These are phyloP conservation scores for Apotomis turbidana DNA, from an alignment of 2,888 invertebrate genomes.

Conservation along the genomic window DNA sequence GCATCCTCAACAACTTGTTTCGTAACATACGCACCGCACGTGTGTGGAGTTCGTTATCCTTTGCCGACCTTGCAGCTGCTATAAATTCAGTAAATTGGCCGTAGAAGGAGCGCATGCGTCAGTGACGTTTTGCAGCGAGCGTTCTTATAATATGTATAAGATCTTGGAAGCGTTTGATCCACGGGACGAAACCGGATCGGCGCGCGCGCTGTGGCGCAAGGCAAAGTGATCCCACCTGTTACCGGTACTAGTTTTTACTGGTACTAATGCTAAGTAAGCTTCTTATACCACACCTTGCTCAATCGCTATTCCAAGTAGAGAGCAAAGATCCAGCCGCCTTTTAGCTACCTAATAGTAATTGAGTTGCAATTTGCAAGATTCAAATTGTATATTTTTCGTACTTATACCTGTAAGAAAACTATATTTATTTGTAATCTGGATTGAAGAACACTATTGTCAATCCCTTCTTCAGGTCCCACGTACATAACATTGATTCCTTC, in stretches of 20 bases:
- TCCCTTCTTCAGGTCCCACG: not conserved
- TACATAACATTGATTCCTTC: not conserved
- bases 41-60: slow-evolving; percentile 75
- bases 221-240: slow-evolving; percentile 66
- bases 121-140: slow-evolving; percentile 64
- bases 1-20: too few relatives aligned
- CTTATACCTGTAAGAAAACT: too few relatives aligned
- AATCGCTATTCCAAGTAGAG: slow-evolving; percentile 29
- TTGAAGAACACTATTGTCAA: too few relatives aligned
- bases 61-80: slow-evolving; percentile 77
- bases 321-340: slow-evolving; percentile 5
- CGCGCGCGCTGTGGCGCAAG: slow-evolving; percentile 57
- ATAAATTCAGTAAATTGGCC: slow-evolving; percentile 78
- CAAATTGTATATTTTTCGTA: not conserved
- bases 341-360: not conserved
- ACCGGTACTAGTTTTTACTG: slow-evolving; percentile 70
- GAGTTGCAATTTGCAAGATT: not conserved
- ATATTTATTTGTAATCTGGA: too few relatives aligned
- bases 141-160: slow-evolving; percentile 32
- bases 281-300: slow-evolving; percentile 38
- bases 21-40: slow-evolving; percentile 55
- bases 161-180: slow-evolving; percentile 51
- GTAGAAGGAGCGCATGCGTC: slow-evolving; percentile 73
- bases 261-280: slow-evolving; percentile 51
- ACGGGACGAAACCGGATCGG: slow-evolving; percentile 64